Conservation (phyloP, 2,797 vertebrate genomes). For the Tolypeutes matacus region DNA sequence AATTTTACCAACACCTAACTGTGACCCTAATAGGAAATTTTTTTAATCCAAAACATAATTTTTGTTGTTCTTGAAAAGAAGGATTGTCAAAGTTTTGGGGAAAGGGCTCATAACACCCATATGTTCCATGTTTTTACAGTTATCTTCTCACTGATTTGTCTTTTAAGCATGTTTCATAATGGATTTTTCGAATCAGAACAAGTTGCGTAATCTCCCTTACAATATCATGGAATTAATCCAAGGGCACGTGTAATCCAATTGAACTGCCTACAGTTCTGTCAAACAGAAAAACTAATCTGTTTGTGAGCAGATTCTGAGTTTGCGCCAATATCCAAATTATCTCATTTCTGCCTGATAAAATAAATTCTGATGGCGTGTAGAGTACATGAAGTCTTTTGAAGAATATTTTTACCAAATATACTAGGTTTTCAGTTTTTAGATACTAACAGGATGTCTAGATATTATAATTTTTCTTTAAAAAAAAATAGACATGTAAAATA, state of each 20-base stretch:
- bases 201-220: conserved; percentile 2
- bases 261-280: conserved; percentile 28
- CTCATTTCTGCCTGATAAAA: conserved; percentile 62
- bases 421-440: not conserved
- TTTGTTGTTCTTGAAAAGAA: conserved; percentile 20
- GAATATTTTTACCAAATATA: not conserved
- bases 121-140: not conserved
- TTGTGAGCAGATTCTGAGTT: conserved; percentile 55
- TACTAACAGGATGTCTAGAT: not conserved
- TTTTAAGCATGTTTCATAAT: conserved; percentile 39
- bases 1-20: conserved; percentile 63
- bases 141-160: not conserved
- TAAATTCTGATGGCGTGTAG: not conserved
- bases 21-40: conserved; percentile 52
- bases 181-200: conserved; percentile 31
- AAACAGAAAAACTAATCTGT: conserved; percentile 44
- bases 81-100: not conserved
- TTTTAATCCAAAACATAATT: conserved; percentile 57
- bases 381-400: not conserved
- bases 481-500: not conserved
- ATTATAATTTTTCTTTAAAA: not conserved
- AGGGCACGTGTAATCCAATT: conserved; percentile 60
- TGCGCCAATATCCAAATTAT: conserved; percentile 49
- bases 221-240: conserved; percentile 62
- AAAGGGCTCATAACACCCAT: not conserved